Conservation (phyloP, 1,140 invertebrate species). For the Aphaenogaster rudis region DNA sequence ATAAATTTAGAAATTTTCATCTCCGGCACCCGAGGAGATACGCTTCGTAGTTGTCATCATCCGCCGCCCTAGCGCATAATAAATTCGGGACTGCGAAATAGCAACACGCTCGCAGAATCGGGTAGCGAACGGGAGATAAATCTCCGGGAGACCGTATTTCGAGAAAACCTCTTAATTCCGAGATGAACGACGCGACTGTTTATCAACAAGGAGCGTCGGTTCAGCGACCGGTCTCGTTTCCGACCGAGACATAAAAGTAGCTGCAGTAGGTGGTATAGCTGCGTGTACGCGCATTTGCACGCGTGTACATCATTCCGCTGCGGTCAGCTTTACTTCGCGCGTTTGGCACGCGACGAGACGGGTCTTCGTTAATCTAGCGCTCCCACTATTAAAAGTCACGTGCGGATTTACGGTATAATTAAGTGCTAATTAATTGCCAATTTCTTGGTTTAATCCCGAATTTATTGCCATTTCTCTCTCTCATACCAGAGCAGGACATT, state of each 20-base stretch:
- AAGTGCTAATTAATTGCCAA: conserved; percentile 3
- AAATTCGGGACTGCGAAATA: conserved; percentile 35
- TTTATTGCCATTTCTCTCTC: neutral
- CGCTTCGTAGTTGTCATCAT: conserved; percentile 8
- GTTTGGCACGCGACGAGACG: conserved; percentile 1
- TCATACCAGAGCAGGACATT: neutral
- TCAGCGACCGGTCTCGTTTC: conserved; percentile 52
- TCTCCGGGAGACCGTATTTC: conserved; percentile 50
- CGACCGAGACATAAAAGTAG: conserved; percentile 47
- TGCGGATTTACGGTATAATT: neutral
- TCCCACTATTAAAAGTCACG: neutral
- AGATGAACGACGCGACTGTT: conserved; percentile 59
- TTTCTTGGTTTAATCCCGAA: neutral
- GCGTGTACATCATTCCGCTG: conserved; percentile 23
- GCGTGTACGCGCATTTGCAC: neutral
- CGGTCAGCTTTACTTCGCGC: conserved; percentile 18
- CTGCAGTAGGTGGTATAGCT: neutral
- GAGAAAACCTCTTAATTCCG: conserved; percentile 49
- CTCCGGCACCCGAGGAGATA: neutral
- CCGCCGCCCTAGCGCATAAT: conserved; percentile 17
- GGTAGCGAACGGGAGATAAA: conserved; percentile 40
- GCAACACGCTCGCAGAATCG: neutral
- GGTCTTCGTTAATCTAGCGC: neutral
- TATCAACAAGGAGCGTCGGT: conserved; percentile 51
- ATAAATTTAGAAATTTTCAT: conserved; percentile 13